Evolutionary conservation across 2,888 invertebrate genomes (phyloP), one percentile per base, ranked within the genome.

Genomic region (Bursaphelenchus okinawaensis): DNA sequence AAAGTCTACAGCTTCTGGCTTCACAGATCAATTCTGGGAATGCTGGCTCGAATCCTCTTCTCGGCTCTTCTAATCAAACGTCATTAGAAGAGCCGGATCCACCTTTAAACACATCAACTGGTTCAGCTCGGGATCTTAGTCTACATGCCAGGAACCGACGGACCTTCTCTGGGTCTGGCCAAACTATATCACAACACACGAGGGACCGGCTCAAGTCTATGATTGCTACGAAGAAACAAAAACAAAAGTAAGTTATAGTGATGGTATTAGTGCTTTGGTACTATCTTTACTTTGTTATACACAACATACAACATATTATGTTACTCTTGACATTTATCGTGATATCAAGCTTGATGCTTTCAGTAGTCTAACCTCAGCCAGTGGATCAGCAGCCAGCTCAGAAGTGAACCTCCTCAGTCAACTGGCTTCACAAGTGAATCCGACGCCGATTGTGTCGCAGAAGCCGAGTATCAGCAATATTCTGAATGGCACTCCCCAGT

Each of bases 131-230:
- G 12, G 40, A 40, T 40, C 40, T n/a, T n/a, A 40, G 16, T 40
- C n/a, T n/a, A 3, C 40, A 40, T 28, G 40, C 67, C 4, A 67
- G 72, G 9, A 72, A 72, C 56, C 65, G 72, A 16, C 59, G 74
- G 16, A 72, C 77, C 8, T 70, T 75, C 20, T 71, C 75, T 22
- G 75, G 75, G 29, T 76, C 78, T 1, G 73, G 74, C 22, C 77
- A 77, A 54, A 81, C 81, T 16, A 81, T 81, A 28, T 78, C 78
- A 4, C 80, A 81, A 57, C 75, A 71, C 61, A 81, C 81, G 27
- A 72, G 78, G 67, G 81, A 81, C 62, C 77, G 81, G 0, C 71
- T 81, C 40, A 81, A 81, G 67, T 75, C 74, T 52, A 81, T 81
- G 81, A 75, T 75, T 29, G 74, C 77, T 24, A 75, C 68, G 54